phyloP scores from a whole-genome alignment of 2,888 invertebrate species.

The Hyposoter didymator region DNA sequence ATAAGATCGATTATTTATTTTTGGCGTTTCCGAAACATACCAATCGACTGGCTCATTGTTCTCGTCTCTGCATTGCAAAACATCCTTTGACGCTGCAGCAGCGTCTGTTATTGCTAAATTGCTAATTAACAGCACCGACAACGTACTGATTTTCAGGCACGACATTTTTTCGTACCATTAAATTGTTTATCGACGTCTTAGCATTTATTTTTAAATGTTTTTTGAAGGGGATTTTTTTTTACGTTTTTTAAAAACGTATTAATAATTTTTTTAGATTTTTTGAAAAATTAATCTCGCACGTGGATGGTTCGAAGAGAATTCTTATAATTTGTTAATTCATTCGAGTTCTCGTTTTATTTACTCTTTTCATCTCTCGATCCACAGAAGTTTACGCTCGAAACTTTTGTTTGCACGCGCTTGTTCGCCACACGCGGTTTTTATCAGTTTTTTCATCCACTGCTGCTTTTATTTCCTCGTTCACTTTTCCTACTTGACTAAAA shows the following conservation, averaged over 20 bases:
- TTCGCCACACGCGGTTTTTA: background rate
- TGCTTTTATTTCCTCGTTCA: background rate
- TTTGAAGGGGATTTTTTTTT: background rate
- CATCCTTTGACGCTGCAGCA: background rate
- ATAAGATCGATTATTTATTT: constrained; percentile 35
- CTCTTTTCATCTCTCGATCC: background rate
- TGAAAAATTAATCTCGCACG: background rate
- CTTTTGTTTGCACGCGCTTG: background rate
- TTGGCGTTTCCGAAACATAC: constrained; percentile 84
- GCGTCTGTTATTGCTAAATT: background rate
- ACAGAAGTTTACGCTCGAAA: too few relatives aligned
- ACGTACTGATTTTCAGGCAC: constrained; percentile 1
- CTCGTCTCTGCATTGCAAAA: constrained; percentile 86
- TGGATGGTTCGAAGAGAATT: background rate
- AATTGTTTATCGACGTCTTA: background rate
- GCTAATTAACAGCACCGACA: constrained; percentile 9
- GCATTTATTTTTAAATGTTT: background rate
- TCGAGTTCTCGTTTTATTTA: background rate
- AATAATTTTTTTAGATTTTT: background rate
- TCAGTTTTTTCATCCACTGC: background rate
- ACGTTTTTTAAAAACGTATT: background rate
- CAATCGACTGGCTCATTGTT: constrained; percentile 89
- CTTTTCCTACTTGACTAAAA: background rate
- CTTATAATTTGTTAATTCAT: background rate
- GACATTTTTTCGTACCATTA: constrained; percentile 15